Evolutionary conservation across 2,888 invertebrate genomes (phyloP), one percentile per base, ranked within the genome.

Genomic region (Cancer borealis): DNA sequence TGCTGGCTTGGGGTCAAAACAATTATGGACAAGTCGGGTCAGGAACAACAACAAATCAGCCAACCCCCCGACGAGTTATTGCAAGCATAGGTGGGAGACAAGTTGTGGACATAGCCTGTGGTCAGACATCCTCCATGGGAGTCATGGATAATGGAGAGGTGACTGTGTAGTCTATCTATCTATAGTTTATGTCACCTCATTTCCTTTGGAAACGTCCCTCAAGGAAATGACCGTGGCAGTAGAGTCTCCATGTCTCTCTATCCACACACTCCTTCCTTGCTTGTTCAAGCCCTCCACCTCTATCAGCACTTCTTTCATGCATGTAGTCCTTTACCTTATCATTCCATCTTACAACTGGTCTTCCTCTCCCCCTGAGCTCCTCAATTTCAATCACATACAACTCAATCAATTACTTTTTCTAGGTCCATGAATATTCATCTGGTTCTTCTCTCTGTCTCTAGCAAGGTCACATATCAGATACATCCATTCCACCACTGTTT

Each of bases 1-100:
- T 95, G 14, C 97, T 96, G 96, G 97, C 97, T 1, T 97, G 97
- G 97, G 97, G 97, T 8, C 97, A 97, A 96, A 97, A 97, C 96
- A 97, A 97, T 96, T 97, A 97, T 96, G 97, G 97, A 2, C 97
- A 97, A 96, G 97, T 97, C 5, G 97, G 97, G 10, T 97, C 97
- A 46, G 97, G 97, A 0, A 96, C 97, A 21, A 97, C 97, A 54
- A 97, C 97, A 8, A 97, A 97, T 96, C 97, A 97, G 96, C 97
- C 97, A 10, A 96, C 97, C 5, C 97, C 97, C 5, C 96, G 96
- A 26, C 97, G 97, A 96, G 96, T 97, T 8, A 97, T 97, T 79
- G 97, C 97, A 39, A 96, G 96, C 46, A 96, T 97, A 93, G 96
- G 96, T 46, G 97, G 96, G 1, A 97, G 97, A 96, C 97, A 96